A percentile compares a stretch with the other conserved stretches of the same genome.
Conservation (phyloP, 2,113 vertebrate genomes). For the Rhombomys opimus region DNA sequence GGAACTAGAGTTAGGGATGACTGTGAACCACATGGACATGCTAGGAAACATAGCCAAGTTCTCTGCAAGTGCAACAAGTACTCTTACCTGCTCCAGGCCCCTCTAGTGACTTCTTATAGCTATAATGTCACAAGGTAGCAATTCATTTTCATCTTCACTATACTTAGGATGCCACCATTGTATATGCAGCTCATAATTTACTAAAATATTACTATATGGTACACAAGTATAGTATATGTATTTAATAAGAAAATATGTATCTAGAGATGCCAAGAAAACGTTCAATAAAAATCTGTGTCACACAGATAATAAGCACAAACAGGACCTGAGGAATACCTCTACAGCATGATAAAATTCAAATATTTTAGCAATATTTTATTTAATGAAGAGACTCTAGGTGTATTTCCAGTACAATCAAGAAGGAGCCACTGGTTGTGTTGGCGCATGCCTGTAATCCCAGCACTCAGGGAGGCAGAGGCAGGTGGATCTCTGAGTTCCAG, state of each 20-base stretch:
- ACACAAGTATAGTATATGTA: background rate
- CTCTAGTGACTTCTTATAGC: background rate
- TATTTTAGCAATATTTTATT: background rate
- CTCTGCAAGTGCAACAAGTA: background rate
- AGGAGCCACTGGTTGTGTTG: background rate
- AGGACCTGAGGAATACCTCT: background rate
- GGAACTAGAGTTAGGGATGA: background rate
- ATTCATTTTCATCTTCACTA: background rate
- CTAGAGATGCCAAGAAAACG: background rate
- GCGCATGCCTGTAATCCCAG: no score
- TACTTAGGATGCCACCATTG: background rate
- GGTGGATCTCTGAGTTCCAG: no score
- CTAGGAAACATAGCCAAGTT: background rate
- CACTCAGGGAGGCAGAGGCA: no score
- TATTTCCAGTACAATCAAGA: background rate
- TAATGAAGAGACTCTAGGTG: background rate
- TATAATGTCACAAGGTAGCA: background rate
- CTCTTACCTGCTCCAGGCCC: background rate
- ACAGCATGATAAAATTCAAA: conserved; percentile 14
- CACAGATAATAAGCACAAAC: background rate
- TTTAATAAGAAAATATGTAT: background rate
- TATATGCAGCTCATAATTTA: background rate
- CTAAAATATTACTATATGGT: background rate
- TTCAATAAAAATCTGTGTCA: background rate
- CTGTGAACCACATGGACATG: background rate